A percentile compares a stretch with the other conserved stretches of the same genome.
These are phyloP conservation scores for Bubo scandiacus DNA, from an alignment of 2,113 vertebrate species.

Conservation along the genomic window DNA sequence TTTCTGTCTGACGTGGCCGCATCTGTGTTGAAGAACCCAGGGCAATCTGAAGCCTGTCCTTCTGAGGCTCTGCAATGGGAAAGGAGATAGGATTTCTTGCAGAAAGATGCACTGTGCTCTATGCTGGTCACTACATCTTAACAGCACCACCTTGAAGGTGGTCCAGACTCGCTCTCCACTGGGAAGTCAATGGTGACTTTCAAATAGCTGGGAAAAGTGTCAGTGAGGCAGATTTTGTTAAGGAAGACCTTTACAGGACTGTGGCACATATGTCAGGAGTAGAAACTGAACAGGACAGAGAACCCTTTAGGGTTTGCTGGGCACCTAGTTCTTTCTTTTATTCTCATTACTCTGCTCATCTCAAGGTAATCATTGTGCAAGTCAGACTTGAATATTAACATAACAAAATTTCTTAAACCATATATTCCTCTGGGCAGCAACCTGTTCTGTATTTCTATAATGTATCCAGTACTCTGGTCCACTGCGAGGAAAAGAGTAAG, in stretches of 20 bases:
- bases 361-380: not conserved
- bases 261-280: not conserved
- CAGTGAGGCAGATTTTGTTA: not conserved
- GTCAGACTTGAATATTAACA: not conserved
- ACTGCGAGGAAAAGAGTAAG: not conserved
- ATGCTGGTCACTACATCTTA: not conserved
- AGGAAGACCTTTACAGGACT: not conserved
- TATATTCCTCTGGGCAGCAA: not conserved
- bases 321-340: not conserved
- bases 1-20: not conserved
- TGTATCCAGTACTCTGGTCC: not conserved
- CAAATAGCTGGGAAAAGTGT: not conserved
- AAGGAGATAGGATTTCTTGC: not conserved
- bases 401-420: not conserved
- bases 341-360: not conserved
- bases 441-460: not conserved
- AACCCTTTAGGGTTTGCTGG: not conserved
- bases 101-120: not conserved
- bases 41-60: not conserved
- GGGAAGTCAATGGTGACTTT: not conserved
- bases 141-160: not conserved
- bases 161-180: fast-evolving
- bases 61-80: not conserved
- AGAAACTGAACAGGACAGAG: not conserved
- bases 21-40: not conserved